A percentile compares a stretch with the other conserved stretches of the same genome.
These are phyloP conservation scores for Heptranchias perlo DNA, from an alignment of 2,113 vertebrate species.

Conservation along the genomic window DNA sequence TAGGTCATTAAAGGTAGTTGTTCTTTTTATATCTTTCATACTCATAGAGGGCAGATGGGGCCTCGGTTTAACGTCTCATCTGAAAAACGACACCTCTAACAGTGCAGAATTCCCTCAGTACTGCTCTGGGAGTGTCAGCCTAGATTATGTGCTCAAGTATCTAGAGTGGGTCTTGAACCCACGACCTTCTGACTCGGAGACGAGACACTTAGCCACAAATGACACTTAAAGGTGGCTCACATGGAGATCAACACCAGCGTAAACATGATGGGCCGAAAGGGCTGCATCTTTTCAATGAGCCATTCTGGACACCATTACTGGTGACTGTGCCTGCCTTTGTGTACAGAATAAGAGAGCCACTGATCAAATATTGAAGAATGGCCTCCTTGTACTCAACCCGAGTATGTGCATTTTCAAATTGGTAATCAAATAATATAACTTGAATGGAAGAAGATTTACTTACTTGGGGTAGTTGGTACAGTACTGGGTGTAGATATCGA, in stretches of 20 bases:
- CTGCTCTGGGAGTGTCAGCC: not conserved
- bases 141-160: not conserved
- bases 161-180: not conserved
- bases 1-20: no score
- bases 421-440: not conserved
- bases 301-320: not conserved
- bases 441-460: slow-evolving; percentile 47
- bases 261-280: not conserved
- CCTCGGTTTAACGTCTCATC: not conserved
- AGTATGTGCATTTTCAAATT: not conserved
- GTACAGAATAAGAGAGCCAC: not conserved
- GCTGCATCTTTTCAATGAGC: not conserved
- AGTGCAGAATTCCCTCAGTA: not conserved
- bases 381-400: not conserved
- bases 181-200: not conserved
- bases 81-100: not conserved
- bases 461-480: slow-evolving; percentile 99
- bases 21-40: no score
- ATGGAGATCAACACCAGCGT: not conserved
- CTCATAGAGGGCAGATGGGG: not conserved
- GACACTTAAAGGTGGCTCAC: not conserved
- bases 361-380: not conserved
- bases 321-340: not conserved
- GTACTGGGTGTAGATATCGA: slow-evolving; percentile 96
- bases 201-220: not conserved